A percentile compares a stretch with the other conserved stretches of the same genome.
Conservation (phyloP, 2,888 invertebrate genomes). For the Pterostichus madidus region DNA sequence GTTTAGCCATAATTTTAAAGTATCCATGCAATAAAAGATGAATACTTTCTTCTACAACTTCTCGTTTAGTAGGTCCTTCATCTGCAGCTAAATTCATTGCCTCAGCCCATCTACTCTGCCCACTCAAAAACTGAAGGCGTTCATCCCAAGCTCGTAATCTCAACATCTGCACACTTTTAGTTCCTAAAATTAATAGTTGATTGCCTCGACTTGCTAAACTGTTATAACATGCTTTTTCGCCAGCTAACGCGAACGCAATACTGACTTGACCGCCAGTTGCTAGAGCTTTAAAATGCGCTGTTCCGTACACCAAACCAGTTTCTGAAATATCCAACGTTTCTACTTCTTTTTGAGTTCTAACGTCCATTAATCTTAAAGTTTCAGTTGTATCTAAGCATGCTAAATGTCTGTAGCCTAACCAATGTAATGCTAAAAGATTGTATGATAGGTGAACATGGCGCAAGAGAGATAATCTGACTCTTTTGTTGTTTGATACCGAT, state of each 20-base stretch:
- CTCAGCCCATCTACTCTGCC: slow-evolving; percentile 80
- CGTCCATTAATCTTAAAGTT: slow-evolving; percentile 92
- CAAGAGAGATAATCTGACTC: slow-evolving; percentile 81
- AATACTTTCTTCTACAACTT: slow-evolving; percentile 68
- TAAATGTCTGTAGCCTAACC: slow-evolving; percentile 90
- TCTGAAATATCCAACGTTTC: slow-evolving; percentile 90
- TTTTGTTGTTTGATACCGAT: slow-evolving; percentile 79
- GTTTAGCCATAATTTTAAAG: slow-evolving; percentile 77
- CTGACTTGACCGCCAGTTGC: slow-evolving; percentile 97
- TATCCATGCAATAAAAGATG: slow-evolving; percentile 74
- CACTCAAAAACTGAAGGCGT: slow-evolving; percentile 82
- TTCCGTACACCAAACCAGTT: slow-evolving; percentile 91
- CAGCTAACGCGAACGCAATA: slow-evolving; percentile 87
- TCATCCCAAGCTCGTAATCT: slow-evolving; percentile 84
- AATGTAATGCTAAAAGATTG: slow-evolving; percentile 87
- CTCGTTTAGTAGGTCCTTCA: slow-evolving; percentile 77
- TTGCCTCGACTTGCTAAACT: slow-evolving; percentile 84
- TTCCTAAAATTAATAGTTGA: slow-evolving; percentile 86
- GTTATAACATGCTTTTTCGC: slow-evolving; percentile 87
- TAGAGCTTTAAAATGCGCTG: slow-evolving; percentile 92
- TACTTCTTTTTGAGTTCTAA: slow-evolving; percentile 91
- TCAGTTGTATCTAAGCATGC: slow-evolving; percentile 92
- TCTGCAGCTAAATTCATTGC: slow-evolving; percentile 80
- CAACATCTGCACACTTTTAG: slow-evolving; percentile 80
- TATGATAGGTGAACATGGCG: slow-evolving; percentile 86